These are phyloP conservation scores for Heteractis magnifica DNA, from an alignment of 92 coral and sea anemone genomes.

Conservation along the genomic window DNA sequence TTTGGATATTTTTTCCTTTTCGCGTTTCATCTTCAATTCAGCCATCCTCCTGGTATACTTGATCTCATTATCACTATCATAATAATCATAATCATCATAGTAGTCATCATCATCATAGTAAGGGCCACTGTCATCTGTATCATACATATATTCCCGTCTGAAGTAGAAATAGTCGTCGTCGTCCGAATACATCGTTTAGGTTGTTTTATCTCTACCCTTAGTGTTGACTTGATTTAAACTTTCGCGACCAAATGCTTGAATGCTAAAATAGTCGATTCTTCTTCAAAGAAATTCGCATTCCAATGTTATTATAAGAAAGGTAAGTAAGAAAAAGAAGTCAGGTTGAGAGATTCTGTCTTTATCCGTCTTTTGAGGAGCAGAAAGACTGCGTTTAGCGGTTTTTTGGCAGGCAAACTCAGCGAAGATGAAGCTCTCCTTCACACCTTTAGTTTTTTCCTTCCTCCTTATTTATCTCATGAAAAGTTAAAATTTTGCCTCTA, in stretches of 20 bases:
- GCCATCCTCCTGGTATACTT: constrained; percentile 2
- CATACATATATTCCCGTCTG: constrained; percentile 9
- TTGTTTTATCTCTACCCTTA: too few relatives aligned
- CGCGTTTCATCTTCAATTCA: not conserved
- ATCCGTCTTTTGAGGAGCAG: not conserved
- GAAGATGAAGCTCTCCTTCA: not conserved
- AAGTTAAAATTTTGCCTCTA: not conserved
- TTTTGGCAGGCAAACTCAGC: not conserved
- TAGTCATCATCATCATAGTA: constrained; percentile 37
- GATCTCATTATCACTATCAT: not conserved
- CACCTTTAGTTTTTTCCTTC: not conserved
- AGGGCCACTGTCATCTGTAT: constrained; percentile 38
- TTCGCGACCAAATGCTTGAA: too few relatives aligned
- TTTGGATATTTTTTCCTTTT: not conserved
- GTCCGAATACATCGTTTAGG: constrained; percentile 4
- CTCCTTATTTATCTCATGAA: not conserved
- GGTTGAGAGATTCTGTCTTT: too few relatives aligned
- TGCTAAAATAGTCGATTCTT: too few relatives aligned
- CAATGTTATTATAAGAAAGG: too few relatives aligned
- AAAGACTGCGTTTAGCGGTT: not conserved
- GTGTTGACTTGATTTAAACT: too few relatives aligned
- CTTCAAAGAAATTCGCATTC: too few relatives aligned
- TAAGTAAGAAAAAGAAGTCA: too few relatives aligned
- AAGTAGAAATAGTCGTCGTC: constrained; percentile 26
- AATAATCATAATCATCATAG: constrained; percentile 12